Percentiles rank a stretch among this genome's conserved stretches.
Evolutionary conservation across 2,888 invertebrate species (phyloP).

Genomic region (Rhagonycha fulva): DNA sequence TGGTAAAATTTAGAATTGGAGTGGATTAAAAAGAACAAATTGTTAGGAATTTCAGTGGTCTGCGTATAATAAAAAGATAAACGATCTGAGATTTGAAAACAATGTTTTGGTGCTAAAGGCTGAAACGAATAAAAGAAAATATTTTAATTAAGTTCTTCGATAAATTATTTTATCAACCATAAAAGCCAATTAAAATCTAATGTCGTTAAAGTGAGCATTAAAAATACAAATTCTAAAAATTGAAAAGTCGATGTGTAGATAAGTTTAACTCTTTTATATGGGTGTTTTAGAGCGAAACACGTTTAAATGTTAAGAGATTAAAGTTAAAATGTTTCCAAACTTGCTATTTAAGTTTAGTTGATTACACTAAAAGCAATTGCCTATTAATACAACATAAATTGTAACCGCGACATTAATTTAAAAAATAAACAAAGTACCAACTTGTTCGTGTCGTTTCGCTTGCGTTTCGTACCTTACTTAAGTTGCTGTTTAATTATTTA

Average conservation of each 20-base stretch:
- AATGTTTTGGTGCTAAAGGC: background rate
- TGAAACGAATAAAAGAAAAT: constrained; percentile 6
- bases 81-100: background rate
- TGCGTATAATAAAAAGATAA: background rate
- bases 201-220: constrained; percentile 38
- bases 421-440: constrained; percentile 1
- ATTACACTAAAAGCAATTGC: constrained; percentile 55
- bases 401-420: constrained; percentile 44
- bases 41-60: background rate
- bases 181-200: constrained; percentile 37
- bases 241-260: constrained; percentile 4
- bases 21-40: background rate
- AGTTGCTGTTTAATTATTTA: background rate
- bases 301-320: constrained; percentile 53
- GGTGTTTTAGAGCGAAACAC: constrained; percentile 35
- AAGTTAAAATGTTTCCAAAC: constrained; percentile 49
- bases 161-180: constrained; percentile 28
- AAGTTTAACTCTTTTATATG: background rate
- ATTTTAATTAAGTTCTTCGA: constrained; percentile 30
- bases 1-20: background rate
- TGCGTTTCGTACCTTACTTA: background rate
- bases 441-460: constrained; percentile 9
- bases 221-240: constrained; percentile 36
- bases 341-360: constrained; percentile 47
- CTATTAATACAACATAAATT: constrained; percentile 54